Percentiles rank a stretch among this genome's conserved stretches.
Evolutionary conservation across 2,888 invertebrate genomes (phyloP).

Genomic region (Nephrotoma guestfalica): DNA sequence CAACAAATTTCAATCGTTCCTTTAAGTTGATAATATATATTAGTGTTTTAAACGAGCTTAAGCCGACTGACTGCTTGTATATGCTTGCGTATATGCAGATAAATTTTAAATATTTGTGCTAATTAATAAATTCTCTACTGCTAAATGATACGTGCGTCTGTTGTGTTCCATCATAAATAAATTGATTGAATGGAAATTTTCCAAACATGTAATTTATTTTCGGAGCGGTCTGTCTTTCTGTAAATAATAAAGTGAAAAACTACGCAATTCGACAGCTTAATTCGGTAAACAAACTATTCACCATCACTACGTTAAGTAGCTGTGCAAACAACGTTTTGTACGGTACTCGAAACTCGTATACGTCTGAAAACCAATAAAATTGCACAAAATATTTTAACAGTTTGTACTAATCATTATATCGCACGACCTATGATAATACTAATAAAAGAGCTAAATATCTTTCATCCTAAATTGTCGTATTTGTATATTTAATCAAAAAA

Average conservation of each 20-base stretch:
- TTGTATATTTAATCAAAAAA: background rate
- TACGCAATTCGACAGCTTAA: too few species aligned
- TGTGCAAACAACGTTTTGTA: background rate
- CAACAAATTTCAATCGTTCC: too few species aligned
- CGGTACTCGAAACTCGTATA: background rate
- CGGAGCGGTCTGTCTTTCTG: too few species aligned
- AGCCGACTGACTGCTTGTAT: too few species aligned
- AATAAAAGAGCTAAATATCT: background rate
- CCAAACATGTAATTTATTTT: background rate
- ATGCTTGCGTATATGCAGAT: too few species aligned
- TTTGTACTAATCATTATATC: background rate
- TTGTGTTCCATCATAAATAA: background rate
- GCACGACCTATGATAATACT: background rate
- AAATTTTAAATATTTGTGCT: background rate
- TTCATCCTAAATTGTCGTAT: background rate
- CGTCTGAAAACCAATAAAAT: background rate
- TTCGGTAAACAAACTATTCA: too few species aligned
- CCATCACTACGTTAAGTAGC: background rate
- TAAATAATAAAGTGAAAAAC: too few species aligned
- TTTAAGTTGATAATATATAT: too few species aligned
- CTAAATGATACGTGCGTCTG: background rate
- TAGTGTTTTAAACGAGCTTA: too few species aligned
- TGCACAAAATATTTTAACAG: background rate
- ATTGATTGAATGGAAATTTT: background rate
- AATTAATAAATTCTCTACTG: background rate